Conservation (phyloP, 2,888 invertebrate species). For the Andrena fulva region DNA sequence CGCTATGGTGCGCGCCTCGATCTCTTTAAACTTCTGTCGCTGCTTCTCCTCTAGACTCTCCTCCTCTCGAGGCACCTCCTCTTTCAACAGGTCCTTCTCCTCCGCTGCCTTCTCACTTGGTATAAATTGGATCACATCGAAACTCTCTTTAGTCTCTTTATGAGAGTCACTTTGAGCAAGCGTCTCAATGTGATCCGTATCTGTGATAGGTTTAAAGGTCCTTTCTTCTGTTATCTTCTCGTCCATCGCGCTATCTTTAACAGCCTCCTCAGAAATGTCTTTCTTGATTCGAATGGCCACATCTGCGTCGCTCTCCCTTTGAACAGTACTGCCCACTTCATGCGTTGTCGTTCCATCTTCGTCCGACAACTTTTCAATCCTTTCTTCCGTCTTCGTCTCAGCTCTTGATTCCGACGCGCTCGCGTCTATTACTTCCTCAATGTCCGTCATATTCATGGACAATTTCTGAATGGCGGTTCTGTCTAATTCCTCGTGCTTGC, state of each 20-base stretch:
- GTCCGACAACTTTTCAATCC: constrained; percentile 73
- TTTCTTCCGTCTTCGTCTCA: constrained; percentile 71
- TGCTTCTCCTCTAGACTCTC: constrained; percentile 65
- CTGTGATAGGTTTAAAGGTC: constrained; percentile 45
- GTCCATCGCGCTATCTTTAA: constrained; percentile 55
- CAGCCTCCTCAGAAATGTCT: constrained; percentile 46
- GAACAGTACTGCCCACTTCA: constrained; percentile 69
- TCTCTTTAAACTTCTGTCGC: constrained; percentile 62
- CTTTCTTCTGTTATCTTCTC: constrained; percentile 15
- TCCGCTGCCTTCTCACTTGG: constrained; percentile 62
- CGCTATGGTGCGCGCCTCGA: constrained; percentile 77
- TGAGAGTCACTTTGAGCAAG: constrained; percentile 69
- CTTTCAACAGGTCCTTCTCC: constrained; percentile 25
- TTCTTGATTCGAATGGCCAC: constrained; percentile 76
- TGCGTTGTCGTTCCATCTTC: constrained; percentile 72
- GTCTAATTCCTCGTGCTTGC: constrained; percentile 72
- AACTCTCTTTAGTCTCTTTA: constrained; percentile 69
- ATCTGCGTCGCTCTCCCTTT: constrained; percentile 75
- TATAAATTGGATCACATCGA: constrained; percentile 57
- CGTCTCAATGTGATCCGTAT: constrained; percentile 68
- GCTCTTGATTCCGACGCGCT: constrained; percentile 70
- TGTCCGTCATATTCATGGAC: constrained; percentile 74
- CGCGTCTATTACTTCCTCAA: constrained; percentile 77
- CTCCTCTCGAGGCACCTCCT: constrained; percentile 29
- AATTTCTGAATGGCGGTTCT: constrained; percentile 72